Evolutionary conservation across 1,140 invertebrate species (phyloP).

Genomic region (Sarcophaga bullata): DNA sequence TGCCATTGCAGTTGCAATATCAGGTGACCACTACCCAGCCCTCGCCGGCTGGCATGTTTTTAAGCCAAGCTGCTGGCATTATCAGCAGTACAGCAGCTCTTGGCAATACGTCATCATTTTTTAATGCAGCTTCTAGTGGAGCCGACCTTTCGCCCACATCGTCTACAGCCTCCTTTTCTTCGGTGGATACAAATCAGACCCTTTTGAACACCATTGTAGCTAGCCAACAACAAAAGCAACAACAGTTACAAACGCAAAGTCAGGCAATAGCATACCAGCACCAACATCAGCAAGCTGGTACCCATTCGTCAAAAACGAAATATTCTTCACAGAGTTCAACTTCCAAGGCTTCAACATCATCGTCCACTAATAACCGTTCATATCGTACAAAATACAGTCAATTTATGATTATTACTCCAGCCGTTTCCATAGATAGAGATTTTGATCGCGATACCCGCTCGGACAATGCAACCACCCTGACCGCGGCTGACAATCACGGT

Average conservation of each 20-base stretch:
- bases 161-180: conserved; percentile 61
- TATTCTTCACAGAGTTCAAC: conserved; percentile 27
- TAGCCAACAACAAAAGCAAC: conserved; percentile 46
- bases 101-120: conserved; percentile 21
- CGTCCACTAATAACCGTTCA: conserved; percentile 42
- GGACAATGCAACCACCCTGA: not conserved
- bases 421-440: conserved; percentile 64
- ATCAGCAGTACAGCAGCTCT: conserved; percentile 43
- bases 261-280: conserved; percentile 23
- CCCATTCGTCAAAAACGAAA: conserved; percentile 14
- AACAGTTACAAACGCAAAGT: conserved; percentile 28
- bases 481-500: conserved; percentile 42
- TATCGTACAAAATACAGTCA: conserved; percentile 61
- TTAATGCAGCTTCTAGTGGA: conserved; percentile 40
- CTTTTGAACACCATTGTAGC: conserved; percentile 59
- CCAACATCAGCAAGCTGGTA: not conserved
- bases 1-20: conserved; percentile 49
- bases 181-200: conserved; percentile 63
- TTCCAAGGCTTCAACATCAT: conserved; percentile 14
- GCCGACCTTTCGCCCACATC: conserved; percentile 61
- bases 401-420: conserved; percentile 66
- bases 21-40: conserved; percentile 60
- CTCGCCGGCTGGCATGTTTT: conserved; percentile 58
- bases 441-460: conserved; percentile 51
- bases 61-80: conserved; percentile 51